Base-by-base conservation (phyloP, 2,113 vertebrate genomes). In the Peromyscus leucopus region DNA sequence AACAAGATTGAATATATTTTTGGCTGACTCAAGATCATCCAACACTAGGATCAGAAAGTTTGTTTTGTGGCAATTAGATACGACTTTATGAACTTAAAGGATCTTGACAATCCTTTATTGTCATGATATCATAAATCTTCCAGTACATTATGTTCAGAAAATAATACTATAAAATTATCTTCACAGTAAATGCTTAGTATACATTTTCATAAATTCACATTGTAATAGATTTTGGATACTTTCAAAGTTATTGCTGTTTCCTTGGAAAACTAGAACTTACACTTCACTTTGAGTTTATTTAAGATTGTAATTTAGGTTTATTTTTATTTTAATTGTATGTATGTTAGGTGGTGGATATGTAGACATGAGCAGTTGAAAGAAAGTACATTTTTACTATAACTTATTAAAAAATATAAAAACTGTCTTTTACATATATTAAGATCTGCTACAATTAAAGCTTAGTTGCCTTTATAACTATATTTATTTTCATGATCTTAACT, bases 31-130 rank as follows among this genome's bases (percentile, higher is more conserved):
- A 48, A 97, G 51, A 76, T n/a, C 10, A 87, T 48, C 42, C 1
- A 92, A 6, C 5, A 95, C 63, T 33, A 95, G 26, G 39, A 71
- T 82, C 4, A 63, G 72, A 87, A 89, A 84, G 8, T 59, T 61
- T 48, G 26, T 71, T 93, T 96, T 95, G 55, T 90, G 80, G 93
- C 39, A 59, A 91, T 59, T 83, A 87, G 95, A 97, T 55, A 16
- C 8, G 16, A 10, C 4, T 71, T 46, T 36, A 89, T 71, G n/a
- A 7, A 80, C 21, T 83, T 9, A 1, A 89, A 95, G 74, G n/a
- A 97, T n/a, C 0, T 36, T 95, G 46, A 63, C 46, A 91, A 55
- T 55, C 55, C 55, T 55, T 15, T 55, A 55, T 55, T 55, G 55
- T 55, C 55, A 55, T 13, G 55, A 57, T 11, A 22, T 75, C 93